Evolutionary conservation across 2,113 vertebrate species (phyloP), one percentile per base, ranked within the genome.

Genomic region (Phyllopteryx taeniolatus): DNA sequence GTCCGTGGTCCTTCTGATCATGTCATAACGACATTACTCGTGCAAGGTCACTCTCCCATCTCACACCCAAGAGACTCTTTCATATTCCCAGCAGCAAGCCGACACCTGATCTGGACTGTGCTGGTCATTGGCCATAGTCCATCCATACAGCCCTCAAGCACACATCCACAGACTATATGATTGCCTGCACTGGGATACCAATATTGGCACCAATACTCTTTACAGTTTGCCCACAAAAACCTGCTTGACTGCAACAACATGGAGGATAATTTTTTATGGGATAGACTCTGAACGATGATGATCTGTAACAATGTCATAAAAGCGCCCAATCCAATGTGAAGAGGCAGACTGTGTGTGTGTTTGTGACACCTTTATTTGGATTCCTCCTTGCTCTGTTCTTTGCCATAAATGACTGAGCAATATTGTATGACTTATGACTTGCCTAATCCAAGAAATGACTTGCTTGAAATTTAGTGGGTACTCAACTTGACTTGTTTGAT

Each of bases 31-130:
- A 88, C 90, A 92, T 90, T 89, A 87, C 91, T 91, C 89, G 77
- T 81, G 81, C 83, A 87, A 66, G 90, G 89, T 90, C 88, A 85
- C 72, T 20, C 76, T 86, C 72, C 68, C 33, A 78, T 83, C 83
- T 35, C 78, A 80, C 83, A 84, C 67, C 76, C 67, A 70, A 11
- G 79, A 86, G 82, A 82, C 69, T 71, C 89, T 92, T 93, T 93
- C 90, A 92, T 91, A 88, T 83, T 88, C 86, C 80, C 90, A 88
- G 87, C 89, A 87, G 91, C 71, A 85, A 82, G 76, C 90, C 89
- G 86, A 92, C 88, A 90, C 78, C 77, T 80, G 79, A 80, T 66
- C 76, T 79, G 87, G 82, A 86, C 89, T 84, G 78, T 85, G 80
- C 78, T 83, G 82, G 87, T 81, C 80, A 72, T 76, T 75, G 77